Evolutionary conservation across 2,888 invertebrate genomes (phyloP), one percentile per base, ranked within the genome.

Genomic region (Epiperipatus broadwayi): DNA sequence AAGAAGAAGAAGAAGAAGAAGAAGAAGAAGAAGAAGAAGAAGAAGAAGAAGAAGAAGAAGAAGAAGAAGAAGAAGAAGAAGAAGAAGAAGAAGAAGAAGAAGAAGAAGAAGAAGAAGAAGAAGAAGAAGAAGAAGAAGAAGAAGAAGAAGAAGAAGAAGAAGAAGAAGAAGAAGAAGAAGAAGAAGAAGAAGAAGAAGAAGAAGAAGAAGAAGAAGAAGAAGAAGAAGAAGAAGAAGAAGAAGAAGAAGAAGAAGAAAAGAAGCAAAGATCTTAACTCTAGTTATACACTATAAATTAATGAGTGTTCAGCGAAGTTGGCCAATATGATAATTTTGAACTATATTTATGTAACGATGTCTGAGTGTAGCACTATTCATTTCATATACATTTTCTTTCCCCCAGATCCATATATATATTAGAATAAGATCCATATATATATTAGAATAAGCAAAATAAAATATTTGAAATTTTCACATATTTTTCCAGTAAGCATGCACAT

Each of bases 261-360:
- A 25, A 25, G n/a, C 25, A 25, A 25, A 25, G 25, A 25, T 25
- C n/a, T n/a, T 25, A 25, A 25, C n/a, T n/a, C n/a, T n/a, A n/a
- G n/a, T n/a, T n/a, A n/a, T n/a, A n/a, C n/a, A n/a, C n/a, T n/a
- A n/a, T n/a, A n/a, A n/a, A n/a, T n/a, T n/a, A n/a, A n/a, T n/a
- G n/a, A n/a, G n/a, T n/a, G n/a, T n/a, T n/a, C n/a, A n/a, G n/a
- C n/a, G n/a, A n/a, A n/a, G n/a, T n/a, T n/a, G n/a, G n/a, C n/a
- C n/a, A n/a, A n/a, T n/a, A n/a, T n/a, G n/a, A n/a, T n/a, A n/a
- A n/a, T n/a, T n/a, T n/a, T n/a, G n/a, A n/a, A n/a, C n/a, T n/a
- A n/a, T n/a, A n/a, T n/a, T n/a, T n/a, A n/a, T n/a, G n/a, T n/a
- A n/a, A n/a, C n/a, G n/a, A n/a, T n/a, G n/a, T n/a, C n/a, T n/a